Evolutionary conservation across 2,113 vertebrate species (phyloP).

Genomic region (Aphelocoma coerulescens): DNA sequence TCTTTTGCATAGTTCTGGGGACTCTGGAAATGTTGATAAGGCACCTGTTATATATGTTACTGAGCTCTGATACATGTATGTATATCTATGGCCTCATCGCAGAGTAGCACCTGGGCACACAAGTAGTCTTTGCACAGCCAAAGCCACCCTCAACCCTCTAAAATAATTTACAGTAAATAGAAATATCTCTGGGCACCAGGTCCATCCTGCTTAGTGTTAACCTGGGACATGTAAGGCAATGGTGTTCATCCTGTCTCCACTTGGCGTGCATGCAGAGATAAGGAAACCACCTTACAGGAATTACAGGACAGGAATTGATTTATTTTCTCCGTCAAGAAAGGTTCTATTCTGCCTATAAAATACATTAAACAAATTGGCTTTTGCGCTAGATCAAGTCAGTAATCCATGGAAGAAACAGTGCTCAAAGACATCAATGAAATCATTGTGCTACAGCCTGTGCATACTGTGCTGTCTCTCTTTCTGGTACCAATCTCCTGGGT

Average conservation of each 20-base stretch:
- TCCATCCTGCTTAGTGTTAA: neutral
- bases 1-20: neutral
- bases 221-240: neutral
- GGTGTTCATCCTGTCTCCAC: neutral
- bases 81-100: neutral
- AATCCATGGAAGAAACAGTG: constrained; percentile 5
- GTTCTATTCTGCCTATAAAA: constrained; percentile 8
- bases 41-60: neutral
- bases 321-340: neutral
- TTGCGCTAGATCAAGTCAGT: neutral
- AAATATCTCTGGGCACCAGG: neutral
- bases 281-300: neutral
- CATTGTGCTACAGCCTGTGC: constrained; percentile 20
- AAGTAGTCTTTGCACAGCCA: neutral
- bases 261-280: neutral
- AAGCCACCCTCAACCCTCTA: neutral
- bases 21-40: neutral
- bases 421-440: constrained; percentile 26
- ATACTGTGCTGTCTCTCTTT: constrained; percentile 1
- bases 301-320: neutral
- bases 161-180: neutral
- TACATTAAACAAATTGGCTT: neutral
- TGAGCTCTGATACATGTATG: neutral
- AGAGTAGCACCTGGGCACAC: neutral
- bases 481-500: constrained; percentile 30